Percentiles rank a stretch among this genome's conserved stretches.
Evolutionary conservation across 2,797 vertebrate species (phyloP).

Genomic region (Psittacula derbiana): DNA sequence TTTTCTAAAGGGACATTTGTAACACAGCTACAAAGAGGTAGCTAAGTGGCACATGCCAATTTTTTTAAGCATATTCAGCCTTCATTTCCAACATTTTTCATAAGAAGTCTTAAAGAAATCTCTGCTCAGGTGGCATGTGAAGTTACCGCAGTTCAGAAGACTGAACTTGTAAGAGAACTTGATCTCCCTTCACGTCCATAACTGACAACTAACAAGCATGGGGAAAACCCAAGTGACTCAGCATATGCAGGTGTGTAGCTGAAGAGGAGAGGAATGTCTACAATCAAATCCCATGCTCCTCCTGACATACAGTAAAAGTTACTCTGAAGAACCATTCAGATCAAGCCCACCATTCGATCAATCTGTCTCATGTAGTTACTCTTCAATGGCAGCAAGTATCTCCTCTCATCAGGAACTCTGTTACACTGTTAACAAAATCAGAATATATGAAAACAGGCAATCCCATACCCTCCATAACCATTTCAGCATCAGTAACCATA

Average conservation of each 20-base stretch:
- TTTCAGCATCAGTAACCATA: background rate
- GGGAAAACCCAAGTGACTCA: constrained; percentile 17
- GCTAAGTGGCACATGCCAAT: constrained; percentile 7
- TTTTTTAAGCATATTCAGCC: background rate
- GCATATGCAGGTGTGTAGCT: background rate
- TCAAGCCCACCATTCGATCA: constrained; percentile 95
- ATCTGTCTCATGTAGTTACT: constrained; percentile 99
- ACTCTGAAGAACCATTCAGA: constrained; percentile 72
- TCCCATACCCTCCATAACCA: background rate
- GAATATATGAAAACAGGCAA: background rate
- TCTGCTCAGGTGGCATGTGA: background rate
- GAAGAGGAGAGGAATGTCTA: background rate
- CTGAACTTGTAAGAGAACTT: background rate
- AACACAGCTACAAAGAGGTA: constrained; percentile 57
- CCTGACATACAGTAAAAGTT: accelerated
- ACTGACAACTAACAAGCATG: background rate
- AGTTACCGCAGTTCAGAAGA: background rate
- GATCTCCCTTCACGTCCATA: background rate
- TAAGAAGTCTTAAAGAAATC: background rate
- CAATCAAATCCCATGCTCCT: background rate
- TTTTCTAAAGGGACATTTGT: constrained; percentile 6
- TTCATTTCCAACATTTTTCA: constrained; percentile 24
- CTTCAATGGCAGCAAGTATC: constrained; percentile 91
- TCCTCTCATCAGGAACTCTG: constrained; percentile 90
- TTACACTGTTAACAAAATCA: constrained; percentile 81